A percentile compares a stretch with the other conserved stretches of the same genome.
Evolutionary conservation across 1,140 invertebrate genomes (phyloP).

Genomic region (Trichogramma pretiosum): DNA sequence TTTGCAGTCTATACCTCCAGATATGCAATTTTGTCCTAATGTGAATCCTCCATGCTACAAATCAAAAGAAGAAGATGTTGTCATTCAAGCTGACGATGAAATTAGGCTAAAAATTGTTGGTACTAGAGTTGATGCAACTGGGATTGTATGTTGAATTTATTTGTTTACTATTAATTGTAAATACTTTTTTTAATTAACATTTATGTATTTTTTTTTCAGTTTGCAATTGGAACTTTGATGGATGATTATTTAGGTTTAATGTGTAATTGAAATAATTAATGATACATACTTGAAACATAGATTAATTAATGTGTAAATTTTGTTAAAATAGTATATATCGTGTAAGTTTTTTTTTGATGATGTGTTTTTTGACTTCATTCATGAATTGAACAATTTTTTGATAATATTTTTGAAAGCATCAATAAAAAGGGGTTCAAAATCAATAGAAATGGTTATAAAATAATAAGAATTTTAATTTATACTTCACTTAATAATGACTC

Average conservation of each 20-base stretch:
- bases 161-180: slow-evolving; percentile 13
- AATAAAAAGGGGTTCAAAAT: too few species aligned
- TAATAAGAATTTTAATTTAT: too few species aligned
- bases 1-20: slow-evolving; percentile 92
- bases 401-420: too few species aligned
- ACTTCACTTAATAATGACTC: too few species aligned
- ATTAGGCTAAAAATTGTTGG: slow-evolving; percentile 98
- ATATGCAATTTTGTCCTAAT: slow-evolving; percentile 99
- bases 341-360: too few species aligned
- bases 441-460: too few species aligned
- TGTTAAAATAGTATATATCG: not conserved
- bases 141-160: slow-evolving; percentile 61
- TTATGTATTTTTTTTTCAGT: slow-evolving; percentile 56
- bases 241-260: slow-evolving; percentile 82
- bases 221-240: slow-evolving; percentile 97
- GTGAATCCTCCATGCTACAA: slow-evolving; percentile 97
- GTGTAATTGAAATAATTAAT: slow-evolving; percentile 13
- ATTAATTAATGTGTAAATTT: not conserved
- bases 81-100: slow-evolving; percentile 97
- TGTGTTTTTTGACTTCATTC: too few species aligned
- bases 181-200: slow-evolving; percentile 8
- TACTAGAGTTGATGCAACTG: slow-evolving; percentile 90
- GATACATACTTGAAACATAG: not conserved
- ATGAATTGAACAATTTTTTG: too few species aligned
- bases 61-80: slow-evolving; percentile 95